Base-by-base conservation (phyloP, 64 coral and sea anemone species). In the Actinia tenebrosa region DNA sequence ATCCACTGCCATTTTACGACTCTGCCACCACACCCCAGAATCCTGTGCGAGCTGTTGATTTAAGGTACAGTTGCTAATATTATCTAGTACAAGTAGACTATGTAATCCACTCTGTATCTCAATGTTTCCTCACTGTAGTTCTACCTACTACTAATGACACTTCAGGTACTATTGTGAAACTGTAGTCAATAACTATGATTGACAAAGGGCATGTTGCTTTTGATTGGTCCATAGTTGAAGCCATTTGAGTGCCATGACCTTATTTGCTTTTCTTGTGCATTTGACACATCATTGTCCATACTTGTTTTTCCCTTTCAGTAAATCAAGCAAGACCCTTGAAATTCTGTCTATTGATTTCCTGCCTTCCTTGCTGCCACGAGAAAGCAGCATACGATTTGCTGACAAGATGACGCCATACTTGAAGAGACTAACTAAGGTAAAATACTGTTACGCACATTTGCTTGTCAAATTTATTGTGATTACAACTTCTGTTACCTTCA, bases 361-460 rank as follows among this genome's bases (percentile, higher is more conserved):
- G 37, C 90, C 90, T 45, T 92, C 90, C 16, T 66, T 88, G 44
- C 75, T 92, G 50, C 86, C 90, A 3, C 45, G 80, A 83, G 86
- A 92, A 77, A 88, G 85, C 45, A 92, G 90, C 80, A 52, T 85
- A 81, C 14, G 37, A 61, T 92, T 92, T 84, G 90, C 86, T 20
- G 80, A 83, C 26, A 88, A 83, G 23, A 71, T 92, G 85, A 77
- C 86, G 43, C 80, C 90, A 59, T 92, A 84, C 27, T 88, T 92
- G 27, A 53, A 83, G 63, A 92, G 47, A 19, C 44, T 92, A 92
- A 11, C 44, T 18, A 64, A 88, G 86, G 90, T 92, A 53, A 22
- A 66, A 66, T 22, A 19, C 17, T 9, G 69, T 37, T 27, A 2
- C 7, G 6, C 5, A 8, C 20, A 58, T 50, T 3, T 50, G 19